Base-by-base conservation (phyloP, 2,113 vertebrate genomes). In the Lynx canadensis region DNA sequence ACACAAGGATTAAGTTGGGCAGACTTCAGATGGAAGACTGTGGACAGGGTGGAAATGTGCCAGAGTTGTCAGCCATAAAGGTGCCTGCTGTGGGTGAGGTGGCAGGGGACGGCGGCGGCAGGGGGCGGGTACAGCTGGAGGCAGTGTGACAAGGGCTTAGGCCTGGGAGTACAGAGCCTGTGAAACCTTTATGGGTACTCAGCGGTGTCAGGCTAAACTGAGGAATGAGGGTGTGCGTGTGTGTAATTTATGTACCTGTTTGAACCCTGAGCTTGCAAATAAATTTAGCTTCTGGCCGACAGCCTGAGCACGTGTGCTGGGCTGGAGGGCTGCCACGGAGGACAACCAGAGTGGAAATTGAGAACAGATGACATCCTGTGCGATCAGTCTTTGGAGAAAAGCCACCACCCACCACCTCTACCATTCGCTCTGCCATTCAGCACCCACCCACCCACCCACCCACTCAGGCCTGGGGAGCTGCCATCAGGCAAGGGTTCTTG, bases 261-360 rank as follows among this genome's bases (percentile, higher is more conserved):
- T 97, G 94, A 96, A 97, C 94, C 68, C 82, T 50, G 78, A 87
- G 38, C 89, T 96, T 81, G 78, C 95, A 89, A 52, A 97, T 96
- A 96, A 96, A 97, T 95, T 80, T 93, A 94, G 78, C 52, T 95
- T 73, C 95, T 97, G 97, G 98, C 97, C 97, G 92, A 94, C 33
- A 87, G 97, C 97, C 96, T 80, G 68, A 96, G 94, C 93, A 71
- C 5, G 19, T 92, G 91, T 94, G 96, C 73, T 21, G 27, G 60
- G 81, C 94, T 96, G 89, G 94, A 95, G 73, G 65, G n/a, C 74
- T 94, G 96, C 95, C 95, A 79, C 6, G 3, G 82, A 91, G 93
- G 96, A 94, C 90, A 79, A 91, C 78, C 91, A 71, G 88, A 48
- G 65, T 79, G 87, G 95, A 92, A 93, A 96, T 83, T 91, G 85